Evolutionary conservation across 2,888 invertebrate species (phyloP).

Genomic region (Ectemnius lituratus): DNA sequence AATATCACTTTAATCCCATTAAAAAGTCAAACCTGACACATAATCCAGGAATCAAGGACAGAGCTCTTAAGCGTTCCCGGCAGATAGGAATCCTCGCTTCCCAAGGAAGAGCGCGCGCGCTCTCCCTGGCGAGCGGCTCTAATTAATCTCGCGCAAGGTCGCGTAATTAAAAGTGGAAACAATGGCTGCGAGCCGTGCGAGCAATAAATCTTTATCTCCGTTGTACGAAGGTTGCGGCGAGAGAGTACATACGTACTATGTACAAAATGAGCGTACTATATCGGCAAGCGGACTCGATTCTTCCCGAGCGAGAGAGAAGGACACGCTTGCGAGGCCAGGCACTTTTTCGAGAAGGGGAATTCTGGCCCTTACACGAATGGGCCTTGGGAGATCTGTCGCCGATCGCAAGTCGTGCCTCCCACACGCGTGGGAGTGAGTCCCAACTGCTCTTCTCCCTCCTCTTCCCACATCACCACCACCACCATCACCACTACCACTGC

Average conservation of each 20-base stretch:
- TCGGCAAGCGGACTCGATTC: too few relatives aligned
- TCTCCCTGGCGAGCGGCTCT: constrained; percentile 26
- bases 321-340: too few relatives aligned
- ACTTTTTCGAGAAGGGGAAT: too few relatives aligned
- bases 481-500: background rate
- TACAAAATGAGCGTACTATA: too few relatives aligned
- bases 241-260: too few relatives aligned
- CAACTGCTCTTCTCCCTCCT: constrained; percentile 25
- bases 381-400: constrained; percentile 55
- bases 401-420: constrained; percentile 54
- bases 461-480: background rate
- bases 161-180: constrained; percentile 29
- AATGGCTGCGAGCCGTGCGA: constrained; percentile 23
- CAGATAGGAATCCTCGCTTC: constrained; percentile 21
- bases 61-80: background rate
- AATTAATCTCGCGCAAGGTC: constrained; percentile 35
- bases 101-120: constrained; percentile 21
- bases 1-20: too few relatives aligned
- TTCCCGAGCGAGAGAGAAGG: too few relatives aligned
- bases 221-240: constrained; percentile 28
- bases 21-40: too few relatives aligned
- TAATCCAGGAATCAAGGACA: too few relatives aligned
- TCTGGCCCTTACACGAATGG: constrained; percentile 38
- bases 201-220: constrained; percentile 37
- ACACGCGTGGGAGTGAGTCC: constrained; percentile 35